These are phyloP conservation scores for Vesta saturnalis DNA, from an alignment of 2,888 invertebrate species.

Conservation along the genomic window DNA sequence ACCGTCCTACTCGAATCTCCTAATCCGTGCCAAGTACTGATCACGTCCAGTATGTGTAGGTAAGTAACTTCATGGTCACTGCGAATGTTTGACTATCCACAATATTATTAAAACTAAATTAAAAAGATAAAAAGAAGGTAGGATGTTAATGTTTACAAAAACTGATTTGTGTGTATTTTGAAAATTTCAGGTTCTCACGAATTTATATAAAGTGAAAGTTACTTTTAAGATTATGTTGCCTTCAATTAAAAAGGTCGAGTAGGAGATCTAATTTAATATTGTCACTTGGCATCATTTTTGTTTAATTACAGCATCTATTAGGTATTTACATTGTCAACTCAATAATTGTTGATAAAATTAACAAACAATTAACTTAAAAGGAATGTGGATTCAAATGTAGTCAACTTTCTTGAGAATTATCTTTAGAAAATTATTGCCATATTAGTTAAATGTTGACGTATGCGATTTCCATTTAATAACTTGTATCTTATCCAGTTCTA, in stretches of 20 bases:
- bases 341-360: slow-evolving; percentile 8
- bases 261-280: neutral
- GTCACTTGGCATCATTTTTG: slow-evolving; percentile 2
- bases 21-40: slow-evolving; percentile 16
- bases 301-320: neutral
- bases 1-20: slow-evolving; percentile 14
- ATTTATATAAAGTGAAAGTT: slow-evolving; percentile 5
- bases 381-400: neutral
- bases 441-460: neutral
- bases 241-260: neutral
- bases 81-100: slow-evolving; percentile 3
- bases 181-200: neutral
- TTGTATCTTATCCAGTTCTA: neutral
- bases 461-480: neutral
- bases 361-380: slow-evolving; percentile 4
- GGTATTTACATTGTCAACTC: neutral
- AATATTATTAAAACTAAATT: neutral
- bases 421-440: slow-evolving; percentile 11
- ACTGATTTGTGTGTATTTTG: neutral
- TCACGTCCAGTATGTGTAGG: slow-evolving; percentile 17
- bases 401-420: slow-evolving; percentile 10
- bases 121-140: neutral
- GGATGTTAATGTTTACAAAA: slow-evolving; percentile 1
- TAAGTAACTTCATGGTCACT: slow-evolving; percentile 7
- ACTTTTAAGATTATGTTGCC: neutral